These are phyloP conservation scores for Corythornis cristatus DNA, from an alignment of 2,113 vertebrate species.

Conservation along the genomic window DNA sequence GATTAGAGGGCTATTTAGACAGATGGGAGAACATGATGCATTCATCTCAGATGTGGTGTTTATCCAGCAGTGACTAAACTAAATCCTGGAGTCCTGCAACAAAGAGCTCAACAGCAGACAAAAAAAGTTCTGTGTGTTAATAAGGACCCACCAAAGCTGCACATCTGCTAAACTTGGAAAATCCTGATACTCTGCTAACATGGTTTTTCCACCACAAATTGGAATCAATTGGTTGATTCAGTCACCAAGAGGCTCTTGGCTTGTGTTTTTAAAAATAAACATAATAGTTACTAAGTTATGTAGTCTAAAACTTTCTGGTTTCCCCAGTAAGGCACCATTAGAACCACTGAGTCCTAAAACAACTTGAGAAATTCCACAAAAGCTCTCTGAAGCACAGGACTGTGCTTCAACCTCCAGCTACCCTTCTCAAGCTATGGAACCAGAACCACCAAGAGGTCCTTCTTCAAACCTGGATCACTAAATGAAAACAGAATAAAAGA, in stretches of 20 bases:
- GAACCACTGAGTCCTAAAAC: neutral
- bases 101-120: neutral
- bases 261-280: neutral
- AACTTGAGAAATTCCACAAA: neutral
- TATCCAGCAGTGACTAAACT: neutral
- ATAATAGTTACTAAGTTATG: neutral
- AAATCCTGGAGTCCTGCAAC: neutral
- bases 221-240: neutral
- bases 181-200: neutral
- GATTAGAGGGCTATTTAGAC: neutral
- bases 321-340: neutral
- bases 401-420: neutral
- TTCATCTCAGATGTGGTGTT: neutral
- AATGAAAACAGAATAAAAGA: neutral
- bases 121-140: neutral
- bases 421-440: neutral
- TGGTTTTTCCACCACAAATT: neutral
- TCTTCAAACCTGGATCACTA: neutral
- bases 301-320: neutral
- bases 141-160: neutral
- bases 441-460: neutral
- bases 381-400: neutral
- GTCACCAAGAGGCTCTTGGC: neutral
- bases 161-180: neutral
- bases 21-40: neutral